phyloP scores from a whole-genome alignment of 2,888 invertebrate species.

The Metellina segmentata region DNA sequence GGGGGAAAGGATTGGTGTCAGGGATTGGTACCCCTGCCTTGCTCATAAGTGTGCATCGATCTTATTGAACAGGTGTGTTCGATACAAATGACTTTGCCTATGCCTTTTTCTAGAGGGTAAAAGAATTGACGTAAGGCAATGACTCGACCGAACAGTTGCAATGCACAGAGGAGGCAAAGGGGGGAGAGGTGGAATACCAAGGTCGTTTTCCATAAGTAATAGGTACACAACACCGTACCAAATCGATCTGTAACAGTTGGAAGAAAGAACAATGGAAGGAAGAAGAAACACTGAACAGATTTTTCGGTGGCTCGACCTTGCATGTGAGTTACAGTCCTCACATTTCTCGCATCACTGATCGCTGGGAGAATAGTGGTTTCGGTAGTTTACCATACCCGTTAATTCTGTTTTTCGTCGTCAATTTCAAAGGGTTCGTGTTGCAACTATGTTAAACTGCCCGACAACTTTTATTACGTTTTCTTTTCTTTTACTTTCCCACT shows the following conservation, averaged over 20 bases:
- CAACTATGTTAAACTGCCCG: conserved; percentile 23
- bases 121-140: no score
- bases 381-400: conserved; percentile 26
- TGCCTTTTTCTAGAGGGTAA: no score
- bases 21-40: no score
- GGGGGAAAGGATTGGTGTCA: no score
- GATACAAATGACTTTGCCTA: no score
- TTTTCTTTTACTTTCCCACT: background rate
- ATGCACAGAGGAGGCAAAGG: no score
- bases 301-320: conserved; percentile 53
- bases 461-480: background rate
- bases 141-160: no score
- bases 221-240: no score
- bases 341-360: conserved; percentile 50
- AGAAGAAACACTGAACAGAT: background rate
- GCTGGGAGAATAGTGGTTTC: background rate
- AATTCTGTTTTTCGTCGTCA: conserved; percentile 18
- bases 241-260: conserved; percentile 32
- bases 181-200: no score
- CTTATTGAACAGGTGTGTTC: no score
- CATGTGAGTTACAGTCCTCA: conserved; percentile 33
- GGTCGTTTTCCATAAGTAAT: no score
- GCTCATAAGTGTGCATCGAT: no score
- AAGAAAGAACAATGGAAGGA: conserved; percentile 46
- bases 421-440: conserved; percentile 36